Conservation (phyloP, 35 echinoderm and acorn worm genomes). For the Heliocidaris erythrogramma region DNA sequence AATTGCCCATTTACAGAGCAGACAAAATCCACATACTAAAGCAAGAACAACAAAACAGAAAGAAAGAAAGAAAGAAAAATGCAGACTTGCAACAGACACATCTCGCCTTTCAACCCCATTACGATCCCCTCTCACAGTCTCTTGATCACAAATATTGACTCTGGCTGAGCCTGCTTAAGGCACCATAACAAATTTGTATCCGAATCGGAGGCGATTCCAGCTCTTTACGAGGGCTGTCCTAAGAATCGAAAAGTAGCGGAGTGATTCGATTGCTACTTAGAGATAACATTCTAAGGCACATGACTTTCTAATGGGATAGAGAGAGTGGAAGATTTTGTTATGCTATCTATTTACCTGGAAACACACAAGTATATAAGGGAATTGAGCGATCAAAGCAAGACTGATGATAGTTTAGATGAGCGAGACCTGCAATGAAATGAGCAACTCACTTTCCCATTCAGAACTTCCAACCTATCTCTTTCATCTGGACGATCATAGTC, state of each 20-base stretch:
- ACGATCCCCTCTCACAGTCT: background rate
- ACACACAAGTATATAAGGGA: background rate
- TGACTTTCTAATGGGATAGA: background rate
- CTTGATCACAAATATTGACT: background rate
- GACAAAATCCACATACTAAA: background rate
- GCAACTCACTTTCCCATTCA: background rate
- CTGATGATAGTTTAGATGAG: background rate
- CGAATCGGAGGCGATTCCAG: background rate
- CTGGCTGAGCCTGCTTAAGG: background rate
- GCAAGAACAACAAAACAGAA: too few relatives aligned
- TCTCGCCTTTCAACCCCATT: background rate
- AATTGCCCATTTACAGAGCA: background rate
- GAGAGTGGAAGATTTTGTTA: background rate
- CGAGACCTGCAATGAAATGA: background rate
- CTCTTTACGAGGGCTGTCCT: background rate
- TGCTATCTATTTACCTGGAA: background rate
- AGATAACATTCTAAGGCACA: background rate
- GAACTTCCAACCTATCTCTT: background rate
- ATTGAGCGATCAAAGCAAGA: background rate
- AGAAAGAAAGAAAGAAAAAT: too few relatives aligned
- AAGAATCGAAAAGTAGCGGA: background rate
- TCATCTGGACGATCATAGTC: too few relatives aligned
- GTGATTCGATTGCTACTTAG: background rate
- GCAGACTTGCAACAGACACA: background rate
- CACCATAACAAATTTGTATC: background rate